These are phyloP conservation scores for Acanthosepion lycidas DNA, from an alignment of 2,888 invertebrate species.

Conservation along the genomic window DNA sequence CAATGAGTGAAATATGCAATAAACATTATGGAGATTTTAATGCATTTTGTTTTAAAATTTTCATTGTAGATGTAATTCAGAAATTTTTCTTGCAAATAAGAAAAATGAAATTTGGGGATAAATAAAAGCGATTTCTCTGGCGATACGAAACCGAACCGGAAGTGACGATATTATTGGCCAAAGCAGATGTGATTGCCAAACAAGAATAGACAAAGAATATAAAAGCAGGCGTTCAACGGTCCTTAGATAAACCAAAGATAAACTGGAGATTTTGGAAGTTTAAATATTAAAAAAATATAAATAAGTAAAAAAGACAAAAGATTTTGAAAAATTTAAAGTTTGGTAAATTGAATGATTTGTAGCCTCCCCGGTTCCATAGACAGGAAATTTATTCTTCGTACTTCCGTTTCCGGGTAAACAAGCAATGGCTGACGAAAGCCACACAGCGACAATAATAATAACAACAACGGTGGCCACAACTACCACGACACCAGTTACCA, in stretches of 20 bases:
- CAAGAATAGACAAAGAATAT: background rate
- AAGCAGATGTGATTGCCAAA: background rate
- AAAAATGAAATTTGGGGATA: too few species aligned
- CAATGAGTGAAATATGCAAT: too few species aligned
- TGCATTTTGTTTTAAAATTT: too few species aligned
- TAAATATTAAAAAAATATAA: background rate
- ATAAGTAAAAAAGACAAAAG: background rate
- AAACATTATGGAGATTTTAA: too few species aligned
- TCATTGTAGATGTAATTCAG: too few species aligned
- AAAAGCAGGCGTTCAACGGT: background rate
- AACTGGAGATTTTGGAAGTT: background rate
- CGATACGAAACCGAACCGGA: conserved; percentile 41
- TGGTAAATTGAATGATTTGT: background rate
- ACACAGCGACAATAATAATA: background rate
- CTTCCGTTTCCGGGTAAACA: conserved; percentile 37
- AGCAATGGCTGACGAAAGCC: conserved; percentile 8
- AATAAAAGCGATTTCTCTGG: too few species aligned
- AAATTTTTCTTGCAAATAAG: too few species aligned
- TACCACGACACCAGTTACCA: background rate
- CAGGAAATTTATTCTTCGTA: background rate
- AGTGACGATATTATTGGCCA: background rate
- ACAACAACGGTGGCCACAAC: background rate
- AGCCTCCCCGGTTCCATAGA: background rate
- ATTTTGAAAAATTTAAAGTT: background rate
- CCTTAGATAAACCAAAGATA: background rate